Evolutionary conservation across 2,888 invertebrate species (phyloP), one percentile per base, ranked within the genome.

Genomic region (Chloroclystis v-ata): DNA sequence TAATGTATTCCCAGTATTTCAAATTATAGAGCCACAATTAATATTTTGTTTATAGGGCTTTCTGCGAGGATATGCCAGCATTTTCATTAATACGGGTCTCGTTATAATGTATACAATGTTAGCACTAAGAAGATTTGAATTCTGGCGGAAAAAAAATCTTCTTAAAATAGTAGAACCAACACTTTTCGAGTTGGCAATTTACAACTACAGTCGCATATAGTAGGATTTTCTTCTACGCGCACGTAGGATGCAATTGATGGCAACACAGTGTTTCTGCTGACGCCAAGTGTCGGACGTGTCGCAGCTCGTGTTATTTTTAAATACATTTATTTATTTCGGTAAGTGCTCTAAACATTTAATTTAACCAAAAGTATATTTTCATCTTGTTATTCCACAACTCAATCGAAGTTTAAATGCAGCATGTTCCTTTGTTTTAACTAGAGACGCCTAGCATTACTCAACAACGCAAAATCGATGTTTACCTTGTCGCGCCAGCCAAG

Each of bases 391-490:
- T 24, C 8, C 11, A 5, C 5, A 2, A 8, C 6, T 11, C n/a
- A 26, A 12, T 13, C 2, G 14, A 37, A 12, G 2, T n/a, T 14
- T 39, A 29, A n/a, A 5, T 38, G 35, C 12, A 1, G 1, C 28
- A 50, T 26, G 30, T 12, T 28, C 16, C 12, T 1, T n/a, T 11
- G 2, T 54, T 57, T 52, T 54, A 43, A 33, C 33, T 47, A 43
- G 52, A 16, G 48, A 44, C 48, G 46, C 11, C 52, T 43, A 35
- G n/a, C 43, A 12, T 29, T 52, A 37, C 61, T 56, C 62, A 65
- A 67, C 68, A 62, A 67, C 68, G 67, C 65, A 68, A 68, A 66
- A 79, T 77, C 78, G 70, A 78, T 78, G 78, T 75, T 74, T 74
- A 68, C 65, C 57, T 67, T 50, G 49, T 38, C 42, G 43, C 56